Conservation (phyloP, 35 echinoderm and acorn worm genomes). For the Amphiura filiformis region DNA sequence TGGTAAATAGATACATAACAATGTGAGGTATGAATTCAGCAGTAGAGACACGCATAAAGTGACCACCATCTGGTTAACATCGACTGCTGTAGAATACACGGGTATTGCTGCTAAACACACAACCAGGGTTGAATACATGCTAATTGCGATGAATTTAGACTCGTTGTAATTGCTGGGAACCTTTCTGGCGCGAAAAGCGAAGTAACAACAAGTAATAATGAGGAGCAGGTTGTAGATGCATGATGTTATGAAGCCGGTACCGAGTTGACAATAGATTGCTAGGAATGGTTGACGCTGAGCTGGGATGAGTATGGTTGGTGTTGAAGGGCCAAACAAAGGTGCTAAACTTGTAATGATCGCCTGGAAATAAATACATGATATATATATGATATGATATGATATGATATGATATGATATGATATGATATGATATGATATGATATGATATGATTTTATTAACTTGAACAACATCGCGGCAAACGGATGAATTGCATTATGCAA, state of each 20-base stretch:
- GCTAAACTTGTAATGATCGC: background rate
- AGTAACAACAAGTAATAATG: constrained; percentile 44
- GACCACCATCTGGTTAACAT: constrained; percentile 2
- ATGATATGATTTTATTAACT: too few relatives aligned
- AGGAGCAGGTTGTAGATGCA: constrained; percentile 35
- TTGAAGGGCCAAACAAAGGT: background rate
- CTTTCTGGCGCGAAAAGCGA: constrained; percentile 45
- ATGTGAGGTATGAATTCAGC: background rate
- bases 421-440: too few relatives aligned
- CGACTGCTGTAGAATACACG: constrained; percentile 5
- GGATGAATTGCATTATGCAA: too few relatives aligned
- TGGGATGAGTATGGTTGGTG: background rate
- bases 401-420: too few relatives aligned
- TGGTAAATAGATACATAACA: constrained; percentile 15
- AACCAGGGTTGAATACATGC: constrained; percentile 58
- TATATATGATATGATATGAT: too few relatives aligned
- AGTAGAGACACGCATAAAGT: background rate
- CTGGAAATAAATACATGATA: too few relatives aligned
- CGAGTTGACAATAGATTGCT: constrained; percentile 12
- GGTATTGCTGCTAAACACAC: constrained; percentile 52
- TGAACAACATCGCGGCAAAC: too few relatives aligned
- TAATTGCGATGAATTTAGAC: constrained; percentile 61
- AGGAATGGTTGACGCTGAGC: background rate
- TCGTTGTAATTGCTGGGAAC: constrained; percentile 80
- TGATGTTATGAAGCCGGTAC: background rate